phyloP scores from a whole-genome alignment of 2,797 vertebrate genomes.

The Thamnophis elegans region DNA sequence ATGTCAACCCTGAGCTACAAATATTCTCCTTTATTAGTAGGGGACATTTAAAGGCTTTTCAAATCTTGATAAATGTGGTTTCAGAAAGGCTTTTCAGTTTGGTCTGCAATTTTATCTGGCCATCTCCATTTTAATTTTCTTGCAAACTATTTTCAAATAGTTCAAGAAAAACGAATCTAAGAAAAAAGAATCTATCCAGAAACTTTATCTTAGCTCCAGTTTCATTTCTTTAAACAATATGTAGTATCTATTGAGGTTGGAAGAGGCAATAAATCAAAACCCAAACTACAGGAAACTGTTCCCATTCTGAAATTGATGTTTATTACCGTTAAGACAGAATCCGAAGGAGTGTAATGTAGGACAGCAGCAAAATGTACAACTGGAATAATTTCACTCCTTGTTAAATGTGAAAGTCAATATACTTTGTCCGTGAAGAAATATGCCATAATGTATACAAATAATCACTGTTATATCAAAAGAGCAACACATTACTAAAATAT shows the following conservation, averaged over 20 bases:
- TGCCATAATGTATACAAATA: constrained; percentile 18
- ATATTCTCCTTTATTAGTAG: background rate
- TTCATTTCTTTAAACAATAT: background rate
- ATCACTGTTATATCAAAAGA: constrained; percentile 44
- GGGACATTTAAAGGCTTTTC: background rate
- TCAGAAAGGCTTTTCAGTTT: background rate
- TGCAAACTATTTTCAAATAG: background rate
- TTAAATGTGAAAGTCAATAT: background rate
- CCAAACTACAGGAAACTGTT: background rate
- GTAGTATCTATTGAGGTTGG: background rate
- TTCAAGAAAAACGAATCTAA: background rate
- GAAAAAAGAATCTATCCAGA: background rate
- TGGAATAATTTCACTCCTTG: background rate
- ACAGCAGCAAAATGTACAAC: background rate
- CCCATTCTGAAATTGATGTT: background rate
- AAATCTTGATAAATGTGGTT: background rate
- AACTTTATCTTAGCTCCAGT: background rate
- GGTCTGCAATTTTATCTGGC: background rate
- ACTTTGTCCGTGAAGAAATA: constrained; percentile 35
- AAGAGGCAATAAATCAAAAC: background rate
- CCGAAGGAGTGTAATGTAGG: background rate
- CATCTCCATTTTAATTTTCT: background rate
- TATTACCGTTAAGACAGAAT: background rate
- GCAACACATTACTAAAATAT: constrained; percentile 19
- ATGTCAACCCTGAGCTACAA: too few relatives aligned